Base-by-base conservation (phyloP, 2,797 vertebrate species). In the Pseudocheirus occidentalis region DNA sequence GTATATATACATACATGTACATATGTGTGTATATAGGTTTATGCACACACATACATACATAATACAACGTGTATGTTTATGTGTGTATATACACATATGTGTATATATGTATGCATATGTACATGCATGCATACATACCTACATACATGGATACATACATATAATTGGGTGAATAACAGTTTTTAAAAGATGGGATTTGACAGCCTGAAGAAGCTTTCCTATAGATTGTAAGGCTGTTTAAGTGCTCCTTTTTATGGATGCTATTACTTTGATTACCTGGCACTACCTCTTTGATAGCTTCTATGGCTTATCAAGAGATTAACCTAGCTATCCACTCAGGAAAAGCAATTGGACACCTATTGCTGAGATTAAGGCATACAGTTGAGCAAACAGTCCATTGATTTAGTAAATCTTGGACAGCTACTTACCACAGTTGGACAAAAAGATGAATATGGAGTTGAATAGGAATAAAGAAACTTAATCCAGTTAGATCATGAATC, bases 91-190 rank as follows among this genome's bases (percentile, higher is more conserved):
- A 11, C 1, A 3, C 14, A 13, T 14, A 11, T 14, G 34, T 34
- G 14, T 10, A 13, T 16, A 34, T 13, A 62, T 12, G 6, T 5
- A 52, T 52, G 28, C 2, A 29, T 58, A 58, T 5, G 9, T 16
- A 55, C 1, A 55, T 55, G 3, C 3, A 55, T 55, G 0, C 1
- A 31, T 13, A 11, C 1, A 3, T 62, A 13, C n/a, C n/a, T 5
- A 21, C 5, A 57, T 27, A 57, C 6, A 56, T 18, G n/a, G n/a
- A 4, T 21, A 56, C 18, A 5, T 57, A 58, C 9, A 1, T 58
- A 59, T 40, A 16, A 24, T 2, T 73, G 66, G n/a, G 66, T 73
- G 5, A 73, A 40, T 73, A 40, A 73, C 40, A 16, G n/a, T 40
- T 24, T 40, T 73, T 40, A 40, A 73, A 73, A 40, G 66, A 21